phyloP scores from a whole-genome alignment of 1,140 invertebrate species.

The Pissodes strobi region DNA sequence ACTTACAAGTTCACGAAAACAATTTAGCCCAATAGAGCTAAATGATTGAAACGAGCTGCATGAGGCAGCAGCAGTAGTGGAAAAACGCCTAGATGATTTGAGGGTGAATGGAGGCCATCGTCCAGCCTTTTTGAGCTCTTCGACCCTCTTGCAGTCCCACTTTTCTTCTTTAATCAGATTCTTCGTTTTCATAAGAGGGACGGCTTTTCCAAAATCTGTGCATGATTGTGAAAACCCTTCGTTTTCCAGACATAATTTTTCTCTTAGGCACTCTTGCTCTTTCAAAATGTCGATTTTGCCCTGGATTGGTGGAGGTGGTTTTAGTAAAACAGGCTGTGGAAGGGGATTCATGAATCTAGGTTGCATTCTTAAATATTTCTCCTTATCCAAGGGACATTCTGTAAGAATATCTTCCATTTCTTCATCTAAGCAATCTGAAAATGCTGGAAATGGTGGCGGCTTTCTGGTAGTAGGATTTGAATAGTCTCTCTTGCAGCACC shows the following conservation, averaged over 20 bases:
- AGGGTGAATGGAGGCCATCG: conserved; percentile 27
- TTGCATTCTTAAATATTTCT: conserved; percentile 26
- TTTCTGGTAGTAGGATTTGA: not conserved
- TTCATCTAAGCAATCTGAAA: conserved; percentile 34
- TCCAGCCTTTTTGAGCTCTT: conserved; percentile 29
- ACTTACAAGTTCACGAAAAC: not conserved
- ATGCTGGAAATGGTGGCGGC: conserved; percentile 30
- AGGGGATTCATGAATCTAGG: conserved; percentile 16
- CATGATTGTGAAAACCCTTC: conserved; percentile 31
- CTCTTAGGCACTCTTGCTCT: conserved; percentile 29
- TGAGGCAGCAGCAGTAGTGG: too few species aligned
- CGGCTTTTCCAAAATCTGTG: conserved; percentile 24
- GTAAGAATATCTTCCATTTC: conserved; percentile 34
- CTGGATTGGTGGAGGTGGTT: conserved; percentile 21
- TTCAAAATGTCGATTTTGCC: conserved; percentile 28
- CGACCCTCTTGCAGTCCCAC: conserved; percentile 15
- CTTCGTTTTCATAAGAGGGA: conserved; percentile 16
- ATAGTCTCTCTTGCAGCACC: conserved; percentile 2
- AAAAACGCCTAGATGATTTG: not conserved
- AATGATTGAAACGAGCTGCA: not conserved
- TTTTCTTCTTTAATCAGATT: conserved; percentile 18
- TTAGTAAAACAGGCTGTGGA: not conserved
- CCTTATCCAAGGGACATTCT: conserved; percentile 33
- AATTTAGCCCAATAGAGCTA: conserved; percentile 9
- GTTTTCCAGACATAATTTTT: conserved; percentile 29